Conservation (phyloP, 2,888 invertebrate species). For the Phania funesta region DNA sequence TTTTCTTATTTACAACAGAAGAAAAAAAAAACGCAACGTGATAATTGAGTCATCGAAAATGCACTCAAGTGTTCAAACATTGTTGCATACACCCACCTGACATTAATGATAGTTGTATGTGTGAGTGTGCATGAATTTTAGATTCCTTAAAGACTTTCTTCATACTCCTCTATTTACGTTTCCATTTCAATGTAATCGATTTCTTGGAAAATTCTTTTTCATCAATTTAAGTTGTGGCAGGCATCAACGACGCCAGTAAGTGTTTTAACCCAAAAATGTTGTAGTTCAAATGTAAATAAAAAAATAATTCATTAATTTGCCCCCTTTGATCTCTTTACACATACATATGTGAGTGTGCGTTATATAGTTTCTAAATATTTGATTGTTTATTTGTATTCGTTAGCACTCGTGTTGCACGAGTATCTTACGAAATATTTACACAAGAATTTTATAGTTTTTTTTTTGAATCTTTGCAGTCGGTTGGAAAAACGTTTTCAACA, state of each 20-base stretch:
- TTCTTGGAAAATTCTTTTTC: conserved; percentile 33
- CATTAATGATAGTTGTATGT: conserved; percentile 26
- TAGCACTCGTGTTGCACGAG: not conserved
- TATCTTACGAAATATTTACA: conserved; percentile 36
- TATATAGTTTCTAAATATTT: conserved; percentile 24
- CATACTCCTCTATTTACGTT: not conserved
- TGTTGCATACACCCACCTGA: conserved; percentile 47
- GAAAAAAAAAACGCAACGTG: not conserved
- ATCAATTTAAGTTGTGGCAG: conserved; percentile 28
- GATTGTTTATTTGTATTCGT: too few relatives aligned
- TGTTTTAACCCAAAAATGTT: conserved; percentile 48
- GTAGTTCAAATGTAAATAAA: conserved; percentile 34
- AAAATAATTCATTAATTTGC: conserved; percentile 57
- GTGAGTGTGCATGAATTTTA: not conserved
- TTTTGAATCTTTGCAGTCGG: too few relatives aligned
- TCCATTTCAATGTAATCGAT: not conserved
- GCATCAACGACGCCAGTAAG: conserved; percentile 58
- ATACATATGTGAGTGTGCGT: not conserved
- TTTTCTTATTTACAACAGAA: conserved; percentile 1
- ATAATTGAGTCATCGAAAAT: conserved; percentile 24
- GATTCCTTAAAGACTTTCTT: not conserved
- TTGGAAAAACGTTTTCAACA: too few relatives aligned
- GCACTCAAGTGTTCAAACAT: conserved; percentile 51
- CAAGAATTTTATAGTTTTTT: conserved; percentile 41
- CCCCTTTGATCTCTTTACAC: conserved; percentile 54